phyloP scores from a whole-genome alignment of 2,797 vertebrate genomes.

The Otus scops region DNA sequence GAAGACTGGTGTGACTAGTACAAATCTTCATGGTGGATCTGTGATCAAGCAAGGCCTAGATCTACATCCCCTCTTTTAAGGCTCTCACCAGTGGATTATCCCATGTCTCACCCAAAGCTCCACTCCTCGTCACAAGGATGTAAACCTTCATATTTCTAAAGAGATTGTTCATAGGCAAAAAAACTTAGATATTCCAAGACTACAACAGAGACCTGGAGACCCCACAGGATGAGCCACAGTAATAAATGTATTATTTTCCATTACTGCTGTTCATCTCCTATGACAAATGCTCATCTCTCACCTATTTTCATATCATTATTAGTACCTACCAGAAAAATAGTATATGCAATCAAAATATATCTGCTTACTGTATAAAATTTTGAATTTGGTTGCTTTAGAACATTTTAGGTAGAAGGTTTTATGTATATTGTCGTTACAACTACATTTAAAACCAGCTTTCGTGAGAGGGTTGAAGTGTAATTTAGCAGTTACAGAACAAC shows the following conservation, averaged over 20 bases:
- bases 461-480: not conserved
- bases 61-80: not conserved
- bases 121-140: not conserved
- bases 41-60: not conserved
- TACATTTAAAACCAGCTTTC: not conserved
- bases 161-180: not conserved
- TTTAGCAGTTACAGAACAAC: not conserved
- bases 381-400: not conserved
- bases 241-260: not conserved
- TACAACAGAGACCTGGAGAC: not conserved
- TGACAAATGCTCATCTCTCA: not conserved
- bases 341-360: not conserved
- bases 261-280: not conserved
- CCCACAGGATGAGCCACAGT: not conserved
- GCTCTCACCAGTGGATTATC: not conserved
- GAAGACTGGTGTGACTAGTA: not conserved
- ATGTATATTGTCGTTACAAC: not conserved
- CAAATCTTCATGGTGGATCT: not conserved
- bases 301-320: not conserved
- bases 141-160: not conserved
- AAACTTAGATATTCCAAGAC: not conserved
- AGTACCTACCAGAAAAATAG: not conserved
- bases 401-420: not conserved
- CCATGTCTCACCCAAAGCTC: not conserved
- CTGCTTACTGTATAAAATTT: not conserved